phyloP scores from a whole-genome alignment of 2,888 invertebrate species.

The Macroteleia sp. region DNA sequence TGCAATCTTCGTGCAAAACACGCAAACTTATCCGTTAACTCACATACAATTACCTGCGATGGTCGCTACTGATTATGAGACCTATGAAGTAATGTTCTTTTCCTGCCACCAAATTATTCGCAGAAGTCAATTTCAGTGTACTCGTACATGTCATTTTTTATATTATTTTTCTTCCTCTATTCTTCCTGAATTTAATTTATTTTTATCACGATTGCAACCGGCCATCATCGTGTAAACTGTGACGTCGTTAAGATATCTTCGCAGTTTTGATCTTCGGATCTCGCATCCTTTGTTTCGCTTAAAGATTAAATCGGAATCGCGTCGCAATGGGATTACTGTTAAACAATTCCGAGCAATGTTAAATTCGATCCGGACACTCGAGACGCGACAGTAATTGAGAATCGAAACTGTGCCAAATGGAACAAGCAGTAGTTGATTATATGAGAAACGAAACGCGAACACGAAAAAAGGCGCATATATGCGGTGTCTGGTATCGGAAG shows the following conservation, averaged over 20 bases:
- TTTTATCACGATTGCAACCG: not conserved
- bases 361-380: conserved; percentile 32
- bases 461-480: conserved; percentile 32
- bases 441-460: conserved; percentile 50
- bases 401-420: conserved; percentile 42
- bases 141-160: too few species aligned
- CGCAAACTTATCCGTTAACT: conserved; percentile 23
- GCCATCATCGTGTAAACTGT: not conserved
- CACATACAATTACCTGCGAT: conserved; percentile 16
- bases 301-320: conserved; percentile 5
- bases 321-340: conserved; percentile 13
- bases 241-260: conserved; percentile 20
- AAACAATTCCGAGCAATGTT: conserved; percentile 28
- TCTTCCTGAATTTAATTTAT: not conserved
- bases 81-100: conserved; percentile 9
- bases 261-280: not conserved
- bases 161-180: too few species aligned
- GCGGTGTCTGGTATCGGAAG: conserved; percentile 56
- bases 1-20: not conserved
- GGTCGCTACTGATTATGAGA: conserved; percentile 16
- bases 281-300: not conserved
- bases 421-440: conserved; percentile 44
- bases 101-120: conserved; percentile 20
- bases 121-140: conserved; percentile 22
- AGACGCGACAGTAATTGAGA: conserved; percentile 40